Evolutionary conservation across 2,113 vertebrate genomes (phyloP).

Genomic region (Ammodytes marinus): DNA sequence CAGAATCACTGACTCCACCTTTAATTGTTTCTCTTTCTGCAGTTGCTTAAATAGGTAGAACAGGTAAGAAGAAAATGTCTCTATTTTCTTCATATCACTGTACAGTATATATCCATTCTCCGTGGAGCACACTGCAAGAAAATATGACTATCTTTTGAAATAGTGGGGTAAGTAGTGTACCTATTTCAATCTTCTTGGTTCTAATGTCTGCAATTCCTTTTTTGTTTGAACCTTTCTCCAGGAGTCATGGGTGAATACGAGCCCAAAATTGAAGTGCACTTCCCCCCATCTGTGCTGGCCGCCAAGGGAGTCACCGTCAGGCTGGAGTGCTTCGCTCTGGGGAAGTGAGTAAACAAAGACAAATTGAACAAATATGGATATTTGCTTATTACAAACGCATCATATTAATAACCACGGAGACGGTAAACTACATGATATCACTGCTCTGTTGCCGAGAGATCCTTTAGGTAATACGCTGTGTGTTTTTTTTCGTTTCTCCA

Average conservation of each 20-base stretch:
- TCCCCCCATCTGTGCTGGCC: conserved; percentile 90
- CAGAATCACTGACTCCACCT: conserved; percentile 13
- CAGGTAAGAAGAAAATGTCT: background rate
- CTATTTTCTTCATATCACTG: conserved; percentile 24
- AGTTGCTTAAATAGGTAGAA: conserved; percentile 21
- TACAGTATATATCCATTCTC: background rate
- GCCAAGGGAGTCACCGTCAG: conserved; percentile 93
- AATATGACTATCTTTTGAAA: conserved; percentile 26
- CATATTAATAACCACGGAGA: conserved; percentile 50
- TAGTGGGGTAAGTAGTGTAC: conserved; percentile 9
- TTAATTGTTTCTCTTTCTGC: conserved; percentile 8
- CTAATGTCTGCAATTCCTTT: conserved; percentile 61
- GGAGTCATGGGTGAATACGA: conserved; percentile 99
- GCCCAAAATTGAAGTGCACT: conserved; percentile 99
- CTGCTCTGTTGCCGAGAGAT: conserved; percentile 43
- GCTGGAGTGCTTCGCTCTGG: conserved; percentile 97
- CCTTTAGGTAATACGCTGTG: conserved; percentile 47
- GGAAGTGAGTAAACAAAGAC: conserved; percentile 92
- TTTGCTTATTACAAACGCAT: conserved; percentile 48
- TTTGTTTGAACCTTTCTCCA: conserved; percentile 80
- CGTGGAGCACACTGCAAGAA: conserved; percentile 21
- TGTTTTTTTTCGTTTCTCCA: conserved; percentile 43
- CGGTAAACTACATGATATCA: conserved; percentile 22
- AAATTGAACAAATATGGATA: conserved; percentile 41
- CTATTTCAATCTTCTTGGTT: conserved; percentile 24